Evolutionary conservation across 1,140 invertebrate species (phyloP).

Genomic region (Magallana gigas): DNA sequence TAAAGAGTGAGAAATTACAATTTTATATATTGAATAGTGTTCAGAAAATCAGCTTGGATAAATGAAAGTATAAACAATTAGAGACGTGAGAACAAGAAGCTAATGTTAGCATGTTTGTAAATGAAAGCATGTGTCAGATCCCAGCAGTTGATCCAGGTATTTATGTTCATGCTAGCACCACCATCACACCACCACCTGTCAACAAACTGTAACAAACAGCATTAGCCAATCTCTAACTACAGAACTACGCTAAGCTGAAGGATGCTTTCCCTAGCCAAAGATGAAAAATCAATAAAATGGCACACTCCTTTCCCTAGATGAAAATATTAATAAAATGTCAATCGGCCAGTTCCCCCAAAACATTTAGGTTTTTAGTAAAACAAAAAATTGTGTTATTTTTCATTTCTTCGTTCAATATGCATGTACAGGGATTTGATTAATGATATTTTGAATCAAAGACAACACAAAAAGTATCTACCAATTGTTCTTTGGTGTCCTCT

Average conservation of each 20-base stretch:
- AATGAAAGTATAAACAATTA: not conserved
- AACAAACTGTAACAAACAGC: not conserved
- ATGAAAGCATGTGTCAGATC: not conserved
- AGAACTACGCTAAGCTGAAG: not conserved
- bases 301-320: no score
- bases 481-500: no score
- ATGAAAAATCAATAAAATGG: no score
- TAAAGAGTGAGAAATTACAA: no score
- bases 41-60: not conserved
- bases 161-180: constrained; percentile 21
- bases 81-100: not conserved
- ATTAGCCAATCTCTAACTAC: not conserved
- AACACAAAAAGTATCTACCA: no score
- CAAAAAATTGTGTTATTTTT: no score
- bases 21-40: not conserved
- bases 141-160: not conserved
- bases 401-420: no score
- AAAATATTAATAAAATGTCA: no score
- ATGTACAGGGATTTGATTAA: no score
- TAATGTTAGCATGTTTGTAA: constrained; percentile 3
- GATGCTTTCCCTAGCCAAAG: not conserved
- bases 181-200: constrained; percentile 17
- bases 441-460: no score
- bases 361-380: no score
- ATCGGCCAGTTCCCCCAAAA: no score